phyloP scores from a whole-genome alignment of 2,113 vertebrate genomes.

The Ellobius talpinus region DNA sequence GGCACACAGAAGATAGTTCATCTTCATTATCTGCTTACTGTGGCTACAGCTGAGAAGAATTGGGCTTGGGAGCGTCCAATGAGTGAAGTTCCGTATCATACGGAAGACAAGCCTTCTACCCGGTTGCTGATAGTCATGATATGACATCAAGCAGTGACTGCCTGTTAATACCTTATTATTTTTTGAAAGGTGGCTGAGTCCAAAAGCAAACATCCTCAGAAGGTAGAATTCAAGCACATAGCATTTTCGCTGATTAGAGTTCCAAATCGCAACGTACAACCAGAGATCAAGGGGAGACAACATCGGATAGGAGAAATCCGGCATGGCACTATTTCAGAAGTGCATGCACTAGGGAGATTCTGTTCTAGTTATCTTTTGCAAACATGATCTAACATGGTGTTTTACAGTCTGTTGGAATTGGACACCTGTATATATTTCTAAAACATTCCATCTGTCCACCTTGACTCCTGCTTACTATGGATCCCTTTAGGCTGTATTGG shows the following conservation, averaged over 20 bases:
- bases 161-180: background rate
- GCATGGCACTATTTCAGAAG: background rate
- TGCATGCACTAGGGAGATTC: background rate
- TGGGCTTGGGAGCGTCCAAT: background rate
- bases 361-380: background rate
- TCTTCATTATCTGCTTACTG: background rate
- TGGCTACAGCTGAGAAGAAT: background rate
- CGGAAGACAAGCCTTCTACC: background rate
- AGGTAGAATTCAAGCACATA: background rate
- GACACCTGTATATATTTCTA: background rate
- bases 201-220: background rate
- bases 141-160: background rate
- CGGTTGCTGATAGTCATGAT: background rate
- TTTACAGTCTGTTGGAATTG: background rate
- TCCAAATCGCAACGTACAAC: background rate
- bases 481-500: background rate
- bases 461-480: background rate
- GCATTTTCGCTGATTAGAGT: background rate
- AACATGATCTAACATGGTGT: background rate
- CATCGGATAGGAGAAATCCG: background rate
- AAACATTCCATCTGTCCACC: background rate
- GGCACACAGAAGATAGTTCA: background rate
- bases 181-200: background rate
- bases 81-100: background rate
- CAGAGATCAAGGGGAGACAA: background rate